Base-by-base conservation (phyloP, 2,888 invertebrate species). In the Stenchaetothrips biformis region DNA sequence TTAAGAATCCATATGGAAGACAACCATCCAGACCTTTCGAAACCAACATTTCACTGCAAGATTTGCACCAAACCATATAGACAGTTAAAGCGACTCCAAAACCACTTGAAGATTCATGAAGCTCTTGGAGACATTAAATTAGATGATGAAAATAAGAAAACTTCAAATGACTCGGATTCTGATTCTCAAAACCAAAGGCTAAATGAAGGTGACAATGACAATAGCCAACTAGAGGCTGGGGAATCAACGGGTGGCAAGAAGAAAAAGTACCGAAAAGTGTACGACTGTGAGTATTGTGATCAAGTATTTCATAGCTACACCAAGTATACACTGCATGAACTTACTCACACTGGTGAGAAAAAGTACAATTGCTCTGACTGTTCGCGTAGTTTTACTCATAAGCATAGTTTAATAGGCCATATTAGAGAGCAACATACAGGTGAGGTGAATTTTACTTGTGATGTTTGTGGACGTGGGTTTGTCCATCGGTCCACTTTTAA, bases 401-500 rank as follows among this genome's bases (percentile, higher is more conserved):
- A 74, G 67, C 67, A 74, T 74, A 74, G 67, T 21, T 74, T 74
- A 74, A 74, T 74, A 74, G 67, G 67, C 4, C 67, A 74, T 11
- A 74, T 74, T 25, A 74, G 25, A 25, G 67, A 74, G 67, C 67
- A 74, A 25, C 67, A 74, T 25, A 74, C 67, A 7, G 67, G 67
- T 25, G 67, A 74, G 25, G 67, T 74, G 21, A 74, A 74, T 74
- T 74, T 74, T 21, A 74, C 25, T 2, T 83, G 83, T 82, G 83
- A 83, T 74, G 79, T 83, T 8, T 83, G 83, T 78, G 83, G 83
- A 1, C 82, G 82, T 79, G 81, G 82, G 27, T 82, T 83, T 79
- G 82, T 82, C 77, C 82, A 83, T 79, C 83, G 82, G 48, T 83
- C 83, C 78, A 82, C 82, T 79, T 83, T 83, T 79, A 82, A 82